Conservation (phyloP, 2,113 vertebrate species). For the Alces alces region DNA sequence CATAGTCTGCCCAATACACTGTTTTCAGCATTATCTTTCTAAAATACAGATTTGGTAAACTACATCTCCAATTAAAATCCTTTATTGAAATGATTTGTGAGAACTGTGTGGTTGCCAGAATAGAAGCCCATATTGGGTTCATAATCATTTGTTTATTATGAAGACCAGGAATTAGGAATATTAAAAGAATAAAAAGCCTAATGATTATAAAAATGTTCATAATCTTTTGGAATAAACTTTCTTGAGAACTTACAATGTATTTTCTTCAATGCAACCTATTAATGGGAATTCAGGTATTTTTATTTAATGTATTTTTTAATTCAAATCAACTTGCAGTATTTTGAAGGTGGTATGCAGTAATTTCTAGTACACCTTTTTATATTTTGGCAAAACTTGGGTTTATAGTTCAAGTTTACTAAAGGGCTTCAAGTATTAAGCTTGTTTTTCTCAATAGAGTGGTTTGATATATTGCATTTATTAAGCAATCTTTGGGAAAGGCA, state of each 20-base stretch:
- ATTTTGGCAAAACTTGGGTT: not conserved
- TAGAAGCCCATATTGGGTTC: not conserved
- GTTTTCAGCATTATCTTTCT: not conserved
- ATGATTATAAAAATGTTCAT: not conserved
- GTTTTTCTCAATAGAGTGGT: not conserved
- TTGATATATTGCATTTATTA: not conserved
- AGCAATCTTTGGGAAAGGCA: not conserved
- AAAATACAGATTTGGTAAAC: not conserved
- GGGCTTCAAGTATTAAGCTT: not conserved
- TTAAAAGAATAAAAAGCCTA: not conserved
- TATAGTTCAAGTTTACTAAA: not conserved
- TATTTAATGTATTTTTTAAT: not conserved
- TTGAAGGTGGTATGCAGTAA: not conserved
- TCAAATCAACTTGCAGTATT: conserved; percentile 12
- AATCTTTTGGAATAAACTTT: conserved; percentile 5
- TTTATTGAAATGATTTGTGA: not conserved
- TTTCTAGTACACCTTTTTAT: not conserved
- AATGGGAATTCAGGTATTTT: not conserved
- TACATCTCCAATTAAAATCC: not conserved
- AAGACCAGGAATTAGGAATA: not conserved
- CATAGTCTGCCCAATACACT: not conserved
- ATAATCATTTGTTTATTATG: not conserved
- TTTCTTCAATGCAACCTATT: not conserved
- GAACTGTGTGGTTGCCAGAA: not conserved
- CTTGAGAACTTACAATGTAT: not conserved